Percentiles rank a stretch among this genome's conserved stretches.
Evolutionary conservation across 1,140 invertebrate species (phyloP).

Genomic region (Drosophila quadrilineata): DNA sequence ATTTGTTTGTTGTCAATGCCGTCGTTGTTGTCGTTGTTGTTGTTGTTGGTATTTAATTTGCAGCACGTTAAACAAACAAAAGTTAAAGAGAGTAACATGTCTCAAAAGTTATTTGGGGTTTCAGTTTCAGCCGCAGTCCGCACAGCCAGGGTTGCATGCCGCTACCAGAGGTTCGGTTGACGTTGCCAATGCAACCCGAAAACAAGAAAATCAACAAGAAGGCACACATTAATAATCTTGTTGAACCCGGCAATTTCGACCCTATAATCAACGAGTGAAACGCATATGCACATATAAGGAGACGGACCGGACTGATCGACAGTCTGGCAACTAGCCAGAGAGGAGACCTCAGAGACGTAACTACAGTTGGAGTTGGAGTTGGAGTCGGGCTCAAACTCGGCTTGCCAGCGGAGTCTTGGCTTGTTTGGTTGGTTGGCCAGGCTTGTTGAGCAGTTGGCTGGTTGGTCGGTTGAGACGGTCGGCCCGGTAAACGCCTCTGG

Average conservation of each 20-base stretch:
- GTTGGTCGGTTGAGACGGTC: slow-evolving; percentile 42
- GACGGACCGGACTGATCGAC: slow-evolving; percentile 30
- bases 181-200: slow-evolving; percentile 6
- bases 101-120: slow-evolving; percentile 31
- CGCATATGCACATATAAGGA: slow-evolving; percentile 73
- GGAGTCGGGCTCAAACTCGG: too few species aligned
- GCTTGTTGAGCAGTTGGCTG: slow-evolving; percentile 33
- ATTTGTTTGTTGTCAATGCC: slow-evolving; percentile 43
- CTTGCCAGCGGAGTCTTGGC: too few species aligned
- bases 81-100: slow-evolving; percentile 44
- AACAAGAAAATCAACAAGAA: slow-evolving; percentile 44
- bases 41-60: slow-evolving; percentile 41
- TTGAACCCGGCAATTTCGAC: slow-evolving; percentile 77
- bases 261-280: slow-evolving; percentile 77
- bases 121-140: slow-evolving; percentile 18
- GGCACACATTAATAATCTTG: slow-evolving; percentile 78
- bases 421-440: slow-evolving; percentile 24
- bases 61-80: slow-evolving; percentile 47
- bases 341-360: slow-evolving; percentile 34
- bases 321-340: slow-evolving; percentile 20
- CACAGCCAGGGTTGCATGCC: slow-evolving; percentile 38
- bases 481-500: slow-evolving; percentile 71
- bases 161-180: slow-evolving; percentile 6
- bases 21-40: too few species aligned
- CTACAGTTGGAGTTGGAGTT: slow-evolving; percentile 46